Evolutionary conservation across 2,888 invertebrate genomes (phyloP), one percentile per base, ranked within the genome.

Genomic region (Nemotelus pantherinus): DNA sequence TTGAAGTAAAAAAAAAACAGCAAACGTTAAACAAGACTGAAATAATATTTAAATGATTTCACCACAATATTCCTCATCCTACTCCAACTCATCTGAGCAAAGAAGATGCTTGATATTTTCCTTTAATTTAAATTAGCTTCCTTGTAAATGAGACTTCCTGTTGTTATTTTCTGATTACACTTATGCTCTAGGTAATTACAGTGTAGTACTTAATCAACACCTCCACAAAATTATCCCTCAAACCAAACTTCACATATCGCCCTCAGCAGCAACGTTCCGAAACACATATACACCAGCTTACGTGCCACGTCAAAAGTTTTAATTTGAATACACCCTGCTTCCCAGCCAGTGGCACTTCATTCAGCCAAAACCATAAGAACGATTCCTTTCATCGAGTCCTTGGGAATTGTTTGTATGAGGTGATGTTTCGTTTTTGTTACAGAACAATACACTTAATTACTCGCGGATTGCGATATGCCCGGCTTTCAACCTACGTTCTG

Each of bases 361-460:
- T 10, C 50, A 5, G 39, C 45, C 45, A 60, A 74, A 72, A 60
- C 74, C 60, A 74, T 58, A 72, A 72, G 72, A 72, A 60, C 60
- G 48, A 50, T 74, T 50, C 74, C 60, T 74, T 60, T 48, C 60
- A 60, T 60, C 47, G 57, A 57, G 72, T 58, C 60, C 74, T 60
- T 58, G 45, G 72, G 58, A 72, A 60, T 72, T 60, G 72, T 58
- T 57, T 72, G 58, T 55, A 70, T 47, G 72, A 72, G 74, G 60
- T 74, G 74, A 60, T 63, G 74, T 60, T 60, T 74, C 74, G 60
- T 60, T 74, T 74, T 74, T 60, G 74, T 74, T 74, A 74, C 74
- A 74, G 74, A 74, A 74, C 74, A 74, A 74, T 74, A 74, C 74
- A 74, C 74, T 74, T 74, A 74, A 74, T 74, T 74, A 74, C 74